Conservation (phyloP, 2,113 vertebrate species). For the Suncus etruscus region DNA sequence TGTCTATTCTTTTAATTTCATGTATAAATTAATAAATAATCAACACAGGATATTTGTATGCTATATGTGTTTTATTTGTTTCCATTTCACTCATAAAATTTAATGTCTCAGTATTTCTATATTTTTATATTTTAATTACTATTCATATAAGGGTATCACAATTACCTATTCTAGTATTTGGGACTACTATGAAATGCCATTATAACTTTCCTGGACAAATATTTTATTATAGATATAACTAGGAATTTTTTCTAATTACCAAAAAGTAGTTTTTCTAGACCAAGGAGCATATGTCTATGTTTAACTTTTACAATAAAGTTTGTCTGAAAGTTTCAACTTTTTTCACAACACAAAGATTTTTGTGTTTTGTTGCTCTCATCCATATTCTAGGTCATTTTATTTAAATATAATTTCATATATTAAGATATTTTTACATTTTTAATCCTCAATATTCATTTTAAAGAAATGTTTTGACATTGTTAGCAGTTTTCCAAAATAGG, state of each 20-base stretch:
- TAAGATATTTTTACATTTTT: constrained; percentile 32
- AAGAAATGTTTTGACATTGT: constrained; percentile 40
- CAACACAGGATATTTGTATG: background rate
- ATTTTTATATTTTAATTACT: background rate
- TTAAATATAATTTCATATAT: constrained; percentile 39
- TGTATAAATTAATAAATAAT: background rate
- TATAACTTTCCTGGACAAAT: background rate
- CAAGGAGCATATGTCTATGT: background rate
- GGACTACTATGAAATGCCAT: background rate
- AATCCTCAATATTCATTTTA: background rate
- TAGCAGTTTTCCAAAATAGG: constrained; percentile 43
- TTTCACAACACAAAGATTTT: background rate
- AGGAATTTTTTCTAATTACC: constrained; percentile 37
- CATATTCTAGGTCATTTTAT: background rate
- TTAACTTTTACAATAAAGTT: constrained; percentile 24
- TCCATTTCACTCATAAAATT: background rate
- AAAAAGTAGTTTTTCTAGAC: background rate
- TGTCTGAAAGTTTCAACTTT: background rate
- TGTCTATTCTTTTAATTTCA: background rate
- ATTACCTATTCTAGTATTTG: constrained; percentile 5
- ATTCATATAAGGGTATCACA: background rate
- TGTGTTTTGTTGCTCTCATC: background rate
- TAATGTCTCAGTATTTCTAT: background rate
- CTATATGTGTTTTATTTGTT: background rate
- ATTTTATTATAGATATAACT: background rate